A percentile compares a stretch with the other conserved stretches of the same genome.
phyloP scores from a whole-genome alignment of 2,113 vertebrate genomes.

The Sapayoa aenigma region DNA sequence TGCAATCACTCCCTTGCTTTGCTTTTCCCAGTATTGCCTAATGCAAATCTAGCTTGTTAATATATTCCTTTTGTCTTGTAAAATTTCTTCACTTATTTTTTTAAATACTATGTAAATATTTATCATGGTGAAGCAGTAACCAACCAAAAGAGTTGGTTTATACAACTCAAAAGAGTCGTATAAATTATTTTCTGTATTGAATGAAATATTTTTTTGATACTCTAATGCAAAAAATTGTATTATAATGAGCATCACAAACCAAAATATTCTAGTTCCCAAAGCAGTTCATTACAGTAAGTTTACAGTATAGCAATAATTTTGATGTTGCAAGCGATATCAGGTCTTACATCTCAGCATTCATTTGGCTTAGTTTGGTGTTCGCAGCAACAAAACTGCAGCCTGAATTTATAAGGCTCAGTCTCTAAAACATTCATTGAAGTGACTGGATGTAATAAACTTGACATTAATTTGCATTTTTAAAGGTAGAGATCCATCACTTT shows the following conservation, averaged over 20 bases:
- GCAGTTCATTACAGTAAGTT: not conserved
- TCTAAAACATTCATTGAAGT: not conserved
- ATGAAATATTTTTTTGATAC: not conserved
- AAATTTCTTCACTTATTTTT: not conserved
- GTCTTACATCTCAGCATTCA: not conserved
- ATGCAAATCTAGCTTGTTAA: not conserved
- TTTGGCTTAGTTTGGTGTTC: not conserved
- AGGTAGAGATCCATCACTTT: not conserved
- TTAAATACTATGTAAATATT: not conserved
- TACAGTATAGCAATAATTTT: not conserved
- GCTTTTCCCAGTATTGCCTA: not conserved
- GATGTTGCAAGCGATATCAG: not conserved
- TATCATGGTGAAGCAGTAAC: not conserved
- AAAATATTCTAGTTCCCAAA: not conserved
- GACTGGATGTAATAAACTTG: not conserved
- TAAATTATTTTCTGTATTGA: not conserved
- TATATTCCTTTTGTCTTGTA: not conserved
- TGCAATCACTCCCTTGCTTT: not conserved
- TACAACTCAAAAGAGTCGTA: not conserved
- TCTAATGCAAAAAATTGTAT: not conserved
- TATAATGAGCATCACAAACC: not conserved
- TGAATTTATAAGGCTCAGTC: not conserved
- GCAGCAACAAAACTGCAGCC: not conserved
- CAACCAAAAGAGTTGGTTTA: not conserved
- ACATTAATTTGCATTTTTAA: conserved; percentile 16